Base-by-base conservation (phyloP, 2,113 vertebrate genomes). In the Poecilia latipinna region DNA sequence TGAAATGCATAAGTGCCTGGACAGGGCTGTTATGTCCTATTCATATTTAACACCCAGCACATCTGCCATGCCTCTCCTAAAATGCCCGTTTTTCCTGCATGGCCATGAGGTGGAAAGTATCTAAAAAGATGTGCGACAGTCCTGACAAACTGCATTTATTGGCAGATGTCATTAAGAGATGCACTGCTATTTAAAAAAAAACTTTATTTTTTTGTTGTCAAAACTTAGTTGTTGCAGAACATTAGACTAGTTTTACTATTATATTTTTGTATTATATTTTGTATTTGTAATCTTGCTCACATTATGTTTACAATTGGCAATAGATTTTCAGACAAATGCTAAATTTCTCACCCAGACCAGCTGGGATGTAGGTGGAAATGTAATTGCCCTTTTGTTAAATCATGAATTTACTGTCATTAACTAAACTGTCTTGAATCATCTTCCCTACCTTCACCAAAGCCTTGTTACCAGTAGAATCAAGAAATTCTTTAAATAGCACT, bases 41-140 rank as follows among this genome's bases (percentile, higher is more conserved):
- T 93, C 90, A 94, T 94, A 91, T 94, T 94, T 94, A 91, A 94
- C 86, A 86, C 70, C 2, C 76, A 89, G 89, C 89, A 87, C 87
- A 90, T 92, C 88, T 90, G 90, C 86, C 82, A 73, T 73, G 68
- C 88, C 81, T 68, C 74, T 86, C 89, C 84, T 77, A 88, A 92
- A 93, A 92, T 91, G 91, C 90, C 88, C 90, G 88, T 83, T 88
- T 90, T 82, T 57, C 82, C 74, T 67, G 83, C 84, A 73, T 48
- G 84, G 82, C 85, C 80, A 24, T 19, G 69, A 84, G 82, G 78
- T 65, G 78, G 89, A 92, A 92, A 84, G 82, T 77, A 84, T 82
- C 83, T 87, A 68, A 76, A 79, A 57, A 88, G 78, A 89, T 87
- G 76, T 89, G 80, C 80, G 91, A 90, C 84, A 88, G 70, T 62